Evolutionary conservation across 2,797 vertebrate genomes (phyloP).

Genomic region (Rhabdophis nuchalis): DNA sequence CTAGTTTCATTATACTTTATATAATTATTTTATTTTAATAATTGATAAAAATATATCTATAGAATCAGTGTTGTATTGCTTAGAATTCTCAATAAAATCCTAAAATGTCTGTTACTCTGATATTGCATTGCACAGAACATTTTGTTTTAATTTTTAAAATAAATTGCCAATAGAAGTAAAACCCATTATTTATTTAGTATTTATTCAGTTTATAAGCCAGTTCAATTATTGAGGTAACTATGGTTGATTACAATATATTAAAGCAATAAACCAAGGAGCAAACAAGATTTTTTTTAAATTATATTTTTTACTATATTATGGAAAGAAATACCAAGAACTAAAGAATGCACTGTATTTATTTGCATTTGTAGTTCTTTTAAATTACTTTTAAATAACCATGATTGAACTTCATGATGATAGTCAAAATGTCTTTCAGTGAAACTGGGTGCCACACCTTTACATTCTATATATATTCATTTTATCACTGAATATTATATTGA

Average conservation of each 20-base stretch:
- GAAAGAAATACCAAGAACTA: neutral
- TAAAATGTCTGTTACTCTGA: neutral
- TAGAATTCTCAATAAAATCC: neutral
- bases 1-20: conserved; percentile 22
- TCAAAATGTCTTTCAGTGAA: neutral
- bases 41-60: neutral
- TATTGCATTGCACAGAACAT: neutral
- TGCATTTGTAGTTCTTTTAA: neutral
- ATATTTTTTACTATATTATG: neutral
- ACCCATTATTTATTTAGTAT: neutral
- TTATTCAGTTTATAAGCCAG: neutral
- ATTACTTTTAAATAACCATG: neutral
- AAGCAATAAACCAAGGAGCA: neutral
- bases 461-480: neutral
- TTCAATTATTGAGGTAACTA: neutral
- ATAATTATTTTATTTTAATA: neutral
- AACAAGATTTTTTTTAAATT: neutral
- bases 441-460: too few species aligned
- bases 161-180: neutral
- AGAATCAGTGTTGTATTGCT: neutral
- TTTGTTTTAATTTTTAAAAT: neutral
- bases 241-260: neutral
- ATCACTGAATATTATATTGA: neutral
- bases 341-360: neutral
- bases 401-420: neutral